Evolutionary conservation across 2,113 vertebrate species (phyloP), one percentile per base, ranked within the genome.

Genomic region (Castor canadensis): DNA sequence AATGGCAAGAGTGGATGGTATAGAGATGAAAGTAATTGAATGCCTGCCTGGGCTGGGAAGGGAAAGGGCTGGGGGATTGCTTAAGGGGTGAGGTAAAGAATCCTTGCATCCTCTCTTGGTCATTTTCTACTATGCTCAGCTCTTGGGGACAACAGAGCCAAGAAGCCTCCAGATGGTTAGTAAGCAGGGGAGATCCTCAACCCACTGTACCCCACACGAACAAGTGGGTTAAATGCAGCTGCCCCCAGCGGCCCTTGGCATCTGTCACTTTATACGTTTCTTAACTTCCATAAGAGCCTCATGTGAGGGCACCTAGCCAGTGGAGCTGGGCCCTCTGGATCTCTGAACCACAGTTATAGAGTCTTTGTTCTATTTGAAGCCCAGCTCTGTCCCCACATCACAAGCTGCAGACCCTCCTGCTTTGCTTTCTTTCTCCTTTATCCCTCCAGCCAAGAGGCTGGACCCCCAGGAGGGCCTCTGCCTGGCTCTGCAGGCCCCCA

Each of bases 241-340:
- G 35, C 32, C 12, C 24, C 30, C 47, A 35, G 10, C 16, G 35
- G 17, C 30, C 4, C 79, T 26, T 5, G 15, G 54, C 38, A 19
- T 5, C 89, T 71, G 95, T 76, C 87, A 95, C 92, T 69, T 84
- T 80, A 84, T 4, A 17, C 80, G 30, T 40, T 66, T 35, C 89
- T 91, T 77, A 9, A 69, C 67, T 52, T 75, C 64, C 86, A 45
- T 72, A 62, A 35, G 0, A 62, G 93, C 40, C 22, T n/a, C 54
- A 6, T n/a, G n/a, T n/a, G n/a, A n/a, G 20, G 67, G 24, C 20
- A 28, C 38, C 30, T 3, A 0, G 10, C 67, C 71, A 35, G 71
- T 49, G 20, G 30, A 62, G 12, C 32, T 26, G n/a, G 45, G 56
- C 6, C 24, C 6, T 13, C 1, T 9, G 47, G 12, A 0, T 6